Evolutionary conservation across 2,113 vertebrate species (phyloP).

Genomic region (Odocoileus virginianus): DNA sequence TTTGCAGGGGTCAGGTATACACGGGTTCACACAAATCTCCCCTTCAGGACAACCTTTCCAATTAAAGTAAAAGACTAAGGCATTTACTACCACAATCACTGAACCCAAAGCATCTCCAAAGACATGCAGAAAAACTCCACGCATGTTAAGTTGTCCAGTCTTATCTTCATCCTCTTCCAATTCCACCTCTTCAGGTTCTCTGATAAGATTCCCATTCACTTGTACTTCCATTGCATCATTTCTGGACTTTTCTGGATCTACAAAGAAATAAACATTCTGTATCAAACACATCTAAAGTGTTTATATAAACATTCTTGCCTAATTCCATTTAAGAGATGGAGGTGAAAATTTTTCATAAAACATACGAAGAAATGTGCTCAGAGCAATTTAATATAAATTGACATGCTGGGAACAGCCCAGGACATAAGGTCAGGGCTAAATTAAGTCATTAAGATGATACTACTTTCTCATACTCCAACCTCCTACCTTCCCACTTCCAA

Average conservation of each 20-base stretch:
- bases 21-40: conserved; percentile 86
- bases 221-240: conserved; percentile 84
- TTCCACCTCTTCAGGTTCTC: conserved; percentile 81
- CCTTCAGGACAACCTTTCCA: conserved; percentile 88
- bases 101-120: conserved; percentile 97
- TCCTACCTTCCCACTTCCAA: not conserved
- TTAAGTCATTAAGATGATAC: not conserved
- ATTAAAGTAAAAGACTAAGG: conserved; percentile 90
- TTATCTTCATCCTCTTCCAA: conserved; percentile 79
- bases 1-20: conserved; percentile 82
- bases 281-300: not conserved
- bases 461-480: not conserved
- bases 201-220: conserved; percentile 88
- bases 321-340: not conserved
- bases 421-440: not conserved
- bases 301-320: not conserved
- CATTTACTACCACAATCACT: conserved; percentile 95
- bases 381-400: not conserved
- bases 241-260: conserved; percentile 79
- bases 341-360: not conserved
- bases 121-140: conserved; percentile 97
- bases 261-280: conserved; percentile 54
- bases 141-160: conserved; percentile 95
- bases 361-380: not conserved
- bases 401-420: not conserved